Base-by-base conservation (phyloP, 2,888 invertebrate genomes). In the Spodoptera picta region DNA sequence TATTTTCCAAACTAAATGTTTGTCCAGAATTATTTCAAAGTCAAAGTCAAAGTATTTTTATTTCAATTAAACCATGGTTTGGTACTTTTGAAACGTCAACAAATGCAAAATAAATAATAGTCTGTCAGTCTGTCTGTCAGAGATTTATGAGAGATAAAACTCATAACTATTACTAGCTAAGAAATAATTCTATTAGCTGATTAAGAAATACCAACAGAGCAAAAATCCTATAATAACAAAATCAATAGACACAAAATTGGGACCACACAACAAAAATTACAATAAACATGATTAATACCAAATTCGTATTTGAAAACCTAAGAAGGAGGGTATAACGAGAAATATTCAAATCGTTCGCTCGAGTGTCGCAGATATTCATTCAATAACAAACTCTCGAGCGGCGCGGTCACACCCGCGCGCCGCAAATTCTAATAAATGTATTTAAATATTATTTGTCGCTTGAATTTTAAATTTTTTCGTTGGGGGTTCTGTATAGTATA, bases 311-410 rank as follows among this genome's bases (percentile, higher is more conserved):
- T 24, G 43, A 14, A 48, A 59, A 23, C 27, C 44, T 11, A 24
- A 23, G 43, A 46, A 50, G 41, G 49, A 42, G 31, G n/a, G 36
- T 19, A 69, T 72, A 73, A 69, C 55, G 64, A 72, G 58, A 66
- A 62, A 75, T 75, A 73, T 73, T 75, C 65, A 66, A 75, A 75
- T 73, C 57, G 57, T 23, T 48, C n/a, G 1, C 9, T 62, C 41
- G 60, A 70, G 66, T 70, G 75, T 67, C 50, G 52, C 44, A 6
- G 27, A 47, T 55, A 49, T 63, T 36, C 36, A 64, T 73, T 75
- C 63, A 62, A 67, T 73, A 73, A 70, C 60, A 64, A 64, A 59
- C 50, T 9, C 45, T 68, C 19, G 57, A 24, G 43, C 49, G 31
- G 57, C 66, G 5, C 47, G 27, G 42, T 66, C 57, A 67, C 67